These are phyloP conservation scores for Heliconius hortense DNA, from an alignment of 2,888 invertebrate genomes.

Conservation along the genomic window DNA sequence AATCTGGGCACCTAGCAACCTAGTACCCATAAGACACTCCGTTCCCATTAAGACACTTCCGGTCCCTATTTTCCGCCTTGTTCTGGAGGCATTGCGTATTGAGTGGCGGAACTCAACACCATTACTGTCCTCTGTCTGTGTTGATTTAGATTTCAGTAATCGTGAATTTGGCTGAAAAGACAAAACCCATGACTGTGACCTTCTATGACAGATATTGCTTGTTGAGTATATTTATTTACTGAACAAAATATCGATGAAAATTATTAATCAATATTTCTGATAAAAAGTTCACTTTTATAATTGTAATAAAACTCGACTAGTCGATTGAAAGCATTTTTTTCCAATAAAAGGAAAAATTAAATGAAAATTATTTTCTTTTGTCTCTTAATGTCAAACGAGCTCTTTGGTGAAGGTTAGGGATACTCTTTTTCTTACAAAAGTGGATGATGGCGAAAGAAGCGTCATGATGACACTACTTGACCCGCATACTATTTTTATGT, in stretches of 20 bases:
- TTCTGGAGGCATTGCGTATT: too few relatives aligned
- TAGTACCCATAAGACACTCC: too few relatives aligned
- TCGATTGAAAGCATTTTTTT: background rate
- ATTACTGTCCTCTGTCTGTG: too few relatives aligned
- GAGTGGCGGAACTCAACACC: too few relatives aligned
- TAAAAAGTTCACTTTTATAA: background rate
- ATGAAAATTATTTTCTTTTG: background rate
- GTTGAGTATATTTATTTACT: background rate
- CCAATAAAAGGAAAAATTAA: background rate
- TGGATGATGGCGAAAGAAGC: slow-evolving; percentile 3
- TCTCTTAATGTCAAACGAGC: slow-evolving; percentile 1
- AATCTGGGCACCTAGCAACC: too few relatives aligned
- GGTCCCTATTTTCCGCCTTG: too few relatives aligned
- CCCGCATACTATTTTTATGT: slow-evolving; percentile 10
- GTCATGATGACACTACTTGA: slow-evolving; percentile 15
- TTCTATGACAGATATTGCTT: too few relatives aligned
- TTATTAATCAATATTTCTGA: too few relatives aligned
- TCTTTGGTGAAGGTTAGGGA: slow-evolving; percentile 7
- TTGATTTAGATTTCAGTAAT: background rate
- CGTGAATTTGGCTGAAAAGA: background rate
- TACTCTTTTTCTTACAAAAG: slow-evolving; percentile 11
- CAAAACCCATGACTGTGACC: background rate
- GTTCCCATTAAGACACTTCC: too few relatives aligned
- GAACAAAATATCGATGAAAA: background rate
- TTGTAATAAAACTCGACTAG: background rate